Evolutionary conservation across 30 jellyfish, hydroid and myxozoan species (phyloP).

Genomic region (Morbakka virulenta): DNA sequence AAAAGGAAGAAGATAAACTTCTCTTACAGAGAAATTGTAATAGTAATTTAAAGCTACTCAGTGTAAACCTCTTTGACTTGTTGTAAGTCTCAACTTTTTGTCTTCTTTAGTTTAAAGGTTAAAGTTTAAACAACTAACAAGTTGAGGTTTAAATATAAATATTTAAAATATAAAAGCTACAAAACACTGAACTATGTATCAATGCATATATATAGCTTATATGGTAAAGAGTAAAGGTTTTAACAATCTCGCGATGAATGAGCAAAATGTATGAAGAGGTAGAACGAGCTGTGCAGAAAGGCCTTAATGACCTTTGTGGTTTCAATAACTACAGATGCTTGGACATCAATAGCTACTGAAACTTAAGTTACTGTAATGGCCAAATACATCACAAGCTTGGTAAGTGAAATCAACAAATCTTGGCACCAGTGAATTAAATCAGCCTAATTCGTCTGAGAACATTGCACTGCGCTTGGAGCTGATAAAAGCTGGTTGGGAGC

Average conservation of each 20-base stretch:
- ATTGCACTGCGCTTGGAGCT: conserved; percentile 26
- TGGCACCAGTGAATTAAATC: conserved; percentile 42
- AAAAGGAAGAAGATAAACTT: too few species aligned
- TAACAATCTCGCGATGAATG: conserved; percentile 33
- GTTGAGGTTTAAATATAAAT: too few species aligned
- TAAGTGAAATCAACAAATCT: conserved; percentile 17
- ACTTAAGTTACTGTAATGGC: conserved; percentile 51
- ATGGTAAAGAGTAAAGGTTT: too few species aligned
- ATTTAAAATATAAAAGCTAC: too few species aligned
- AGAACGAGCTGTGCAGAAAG: conserved; percentile 5
- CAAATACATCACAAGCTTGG: conserved; percentile 40
- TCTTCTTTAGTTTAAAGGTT: too few species aligned
- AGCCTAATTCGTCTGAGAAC: conserved; percentile 33
- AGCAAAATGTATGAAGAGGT: conserved; percentile 33
- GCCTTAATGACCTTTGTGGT: conserved; percentile 12
- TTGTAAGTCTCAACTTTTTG: too few species aligned
- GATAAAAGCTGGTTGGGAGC: conserved; percentile 18
- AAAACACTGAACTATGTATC: too few species aligned
- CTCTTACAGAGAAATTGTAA: too few species aligned
- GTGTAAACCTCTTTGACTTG: too few species aligned
- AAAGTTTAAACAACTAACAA: too few species aligned
- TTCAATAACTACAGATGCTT: conserved; percentile 50
- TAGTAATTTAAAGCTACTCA: too few species aligned
- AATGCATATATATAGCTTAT: too few species aligned
- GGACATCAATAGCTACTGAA: conserved; percentile 53